phyloP scores from a whole-genome alignment of 2,113 vertebrate species.

The Ctenomys sociabilis region DNA sequence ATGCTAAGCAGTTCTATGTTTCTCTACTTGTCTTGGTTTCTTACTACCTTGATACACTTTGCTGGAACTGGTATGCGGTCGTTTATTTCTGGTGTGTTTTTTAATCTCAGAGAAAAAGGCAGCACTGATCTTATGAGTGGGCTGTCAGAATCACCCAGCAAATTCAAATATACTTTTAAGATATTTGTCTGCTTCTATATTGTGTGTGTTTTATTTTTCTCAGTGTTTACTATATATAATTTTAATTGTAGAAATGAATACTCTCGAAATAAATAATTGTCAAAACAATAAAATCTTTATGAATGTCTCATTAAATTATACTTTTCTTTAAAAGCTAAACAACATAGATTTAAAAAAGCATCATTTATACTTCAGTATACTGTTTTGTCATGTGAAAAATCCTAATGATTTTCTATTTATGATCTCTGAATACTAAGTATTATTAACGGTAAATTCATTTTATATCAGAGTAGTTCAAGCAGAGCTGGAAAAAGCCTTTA shows the following conservation, averaged over 20 bases:
- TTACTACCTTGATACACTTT: slow-evolving; percentile 65
- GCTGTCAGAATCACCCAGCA: slow-evolving; percentile 46
- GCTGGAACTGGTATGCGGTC: slow-evolving; percentile 22
- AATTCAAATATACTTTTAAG: slow-evolving; percentile 51
- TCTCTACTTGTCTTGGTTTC: slow-evolving; percentile 62
- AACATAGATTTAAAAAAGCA: background rate
- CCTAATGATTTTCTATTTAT: background rate
- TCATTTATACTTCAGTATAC: background rate
- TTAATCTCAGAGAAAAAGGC: slow-evolving; percentile 50
- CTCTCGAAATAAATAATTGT: slow-evolving; percentile 33
- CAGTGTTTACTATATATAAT: background rate
- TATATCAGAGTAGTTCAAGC: background rate
- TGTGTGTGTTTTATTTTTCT: background rate
- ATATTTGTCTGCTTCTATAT: slow-evolving; percentile 14
- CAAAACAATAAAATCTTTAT: slow-evolving; percentile 19
- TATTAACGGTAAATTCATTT: slow-evolving; percentile 29
- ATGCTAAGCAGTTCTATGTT: slow-evolving; percentile 42
- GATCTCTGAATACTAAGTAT: background rate
- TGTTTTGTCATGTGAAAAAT: background rate
- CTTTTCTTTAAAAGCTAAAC: background rate
- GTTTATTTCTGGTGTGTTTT: slow-evolving; percentile 57
- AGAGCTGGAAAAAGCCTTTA: slow-evolving; percentile 20
- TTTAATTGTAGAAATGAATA: slow-evolving; percentile 35
- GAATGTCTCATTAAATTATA: slow-evolving; percentile 47
- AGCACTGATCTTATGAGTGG: background rate